phyloP scores from a whole-genome alignment of 2,113 vertebrate genomes.

The Megaleporinus macrocephalus region DNA sequence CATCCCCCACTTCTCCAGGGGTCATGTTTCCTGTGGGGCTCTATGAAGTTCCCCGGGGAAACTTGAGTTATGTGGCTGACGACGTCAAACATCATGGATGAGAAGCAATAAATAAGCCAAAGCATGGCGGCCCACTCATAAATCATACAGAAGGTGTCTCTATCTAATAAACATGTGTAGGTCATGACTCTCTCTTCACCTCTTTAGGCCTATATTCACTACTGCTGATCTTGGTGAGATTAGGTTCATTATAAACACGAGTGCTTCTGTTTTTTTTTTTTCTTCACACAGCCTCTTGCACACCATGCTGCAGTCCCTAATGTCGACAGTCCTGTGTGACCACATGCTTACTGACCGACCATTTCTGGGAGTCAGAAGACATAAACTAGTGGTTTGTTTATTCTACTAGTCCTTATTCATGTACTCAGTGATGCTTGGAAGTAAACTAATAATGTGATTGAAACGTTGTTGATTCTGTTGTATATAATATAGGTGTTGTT shows the following conservation, averaged over 20 bases:
- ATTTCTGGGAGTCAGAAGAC: neutral
- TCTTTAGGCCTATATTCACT: neutral
- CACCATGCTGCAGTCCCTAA: neutral
- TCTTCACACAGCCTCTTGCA: neutral
- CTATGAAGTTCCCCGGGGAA: neutral
- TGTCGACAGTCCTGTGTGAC: neutral
- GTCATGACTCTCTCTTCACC: neutral
- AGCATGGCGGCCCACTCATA: neutral
- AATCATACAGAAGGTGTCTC: slow-evolving; percentile 1
- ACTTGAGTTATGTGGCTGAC: slow-evolving; percentile 23
- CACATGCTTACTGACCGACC: neutral
- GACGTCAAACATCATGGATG: neutral
- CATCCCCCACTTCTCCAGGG: slow-evolving; percentile 3
- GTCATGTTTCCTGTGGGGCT: slow-evolving; percentile 20
- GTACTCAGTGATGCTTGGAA: too few relatives aligned
- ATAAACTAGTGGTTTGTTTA: neutral
- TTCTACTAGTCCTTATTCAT: neutral
- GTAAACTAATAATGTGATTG: too few relatives aligned
- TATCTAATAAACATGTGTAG: neutral
- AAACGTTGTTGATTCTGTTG: too few relatives aligned
- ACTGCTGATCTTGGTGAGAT: neutral
- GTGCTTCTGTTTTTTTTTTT: neutral
- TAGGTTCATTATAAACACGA: neutral
- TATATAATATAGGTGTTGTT: too few relatives aligned
- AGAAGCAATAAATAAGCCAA: slow-evolving; percentile 9